Base-by-base conservation (phyloP, 2,113 vertebrate genomes). In the Pangasianodon hypophthalmus region DNA sequence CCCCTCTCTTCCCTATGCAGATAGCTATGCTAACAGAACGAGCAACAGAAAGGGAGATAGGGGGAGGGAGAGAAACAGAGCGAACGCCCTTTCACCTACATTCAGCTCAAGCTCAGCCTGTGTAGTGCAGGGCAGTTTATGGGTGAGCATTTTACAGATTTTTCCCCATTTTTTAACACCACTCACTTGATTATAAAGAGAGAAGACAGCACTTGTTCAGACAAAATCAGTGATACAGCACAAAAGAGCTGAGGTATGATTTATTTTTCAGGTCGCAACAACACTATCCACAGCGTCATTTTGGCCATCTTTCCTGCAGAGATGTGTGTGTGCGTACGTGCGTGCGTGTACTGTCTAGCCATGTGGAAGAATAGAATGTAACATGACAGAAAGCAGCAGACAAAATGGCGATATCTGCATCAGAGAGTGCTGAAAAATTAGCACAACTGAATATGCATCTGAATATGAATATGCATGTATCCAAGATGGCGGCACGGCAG, bases 51-150 rank as follows among this genome's bases (percentile, higher is more conserved):
- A 73, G 64, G 29, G 37, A 56, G 84, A n/a, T 41, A 71, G 46
- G 48, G 83, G 13, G 46, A 62, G 52, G 44, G 62, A 69, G 50
- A 56, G 80, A 83, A 62, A 85, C 50, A 86, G 84, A 90, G 71
- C 82, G 52, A 77, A n/a, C 58, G 85, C 89, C 88, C 93, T 93
- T 93, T 91, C 91, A 92, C 92, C 91, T 90, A 92, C 83, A 92
- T 93, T 92, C 87, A 44, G 67, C 24, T 71, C 52, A 67, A 84
- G 50, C 90, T 85, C 83, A 85, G 87, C 62, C 71, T 88, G 88
- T 82, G 77, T 60, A 75, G 84, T 89, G 84, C 85, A 85, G 41
- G 60, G 48, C 26, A 56, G 69, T 80, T 56, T 64, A 62, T 81
- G 80, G 62, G 62, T 54, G 44, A 87, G 32, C 16, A 82, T 85